Evolutionary conservation across 1,140 invertebrate genomes (phyloP).

Genomic region (Drosophila tristis): DNA sequence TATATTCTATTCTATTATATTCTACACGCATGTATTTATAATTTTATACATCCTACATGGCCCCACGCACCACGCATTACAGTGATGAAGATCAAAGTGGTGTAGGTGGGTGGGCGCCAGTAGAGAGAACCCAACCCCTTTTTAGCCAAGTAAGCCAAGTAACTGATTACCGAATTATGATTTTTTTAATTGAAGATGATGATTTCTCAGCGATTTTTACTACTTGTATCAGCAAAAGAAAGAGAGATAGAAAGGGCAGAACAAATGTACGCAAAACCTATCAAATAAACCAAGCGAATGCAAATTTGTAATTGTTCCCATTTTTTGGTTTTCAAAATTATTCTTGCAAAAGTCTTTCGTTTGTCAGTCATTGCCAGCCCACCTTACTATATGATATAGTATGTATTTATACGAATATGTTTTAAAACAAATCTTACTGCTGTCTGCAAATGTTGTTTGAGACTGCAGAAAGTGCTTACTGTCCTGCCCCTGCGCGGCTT

Average conservation of each 20-base stretch:
- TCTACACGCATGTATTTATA: conserved; percentile 72
- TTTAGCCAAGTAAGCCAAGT: conserved; percentile 55
- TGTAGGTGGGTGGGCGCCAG: conserved; percentile 14
- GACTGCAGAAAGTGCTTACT: conserved; percentile 34
- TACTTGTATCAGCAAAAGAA: conserved; percentile 8
- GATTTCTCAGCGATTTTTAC: conserved; percentile 36
- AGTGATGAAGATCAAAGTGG: not conserved
- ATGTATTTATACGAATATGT: conserved; percentile 39
- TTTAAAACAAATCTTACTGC: conserved; percentile 20
- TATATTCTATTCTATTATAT: conserved; percentile 41
- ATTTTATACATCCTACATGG: conserved; percentile 51
- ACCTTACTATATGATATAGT: conserved; percentile 48
- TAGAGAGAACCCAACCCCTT: conserved; percentile 33
- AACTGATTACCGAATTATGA: conserved; percentile 51
- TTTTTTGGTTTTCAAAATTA: conserved; percentile 36
- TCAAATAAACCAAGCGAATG: conserved; percentile 23
- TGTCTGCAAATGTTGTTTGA: conserved; percentile 18
- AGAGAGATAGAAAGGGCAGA: too few species aligned
- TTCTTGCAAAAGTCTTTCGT: conserved; percentile 12
- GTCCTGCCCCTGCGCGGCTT: conserved; percentile 48
- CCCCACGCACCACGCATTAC: not conserved
- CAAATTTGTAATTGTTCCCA: conserved; percentile 24
- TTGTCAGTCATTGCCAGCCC: conserved; percentile 40
- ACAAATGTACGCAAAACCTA: not conserved
- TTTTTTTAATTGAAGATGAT: conserved; percentile 15